Evolutionary conservation across 2,797 vertebrate species (phyloP).

Genomic region (Ammospiza maritima): DNA sequence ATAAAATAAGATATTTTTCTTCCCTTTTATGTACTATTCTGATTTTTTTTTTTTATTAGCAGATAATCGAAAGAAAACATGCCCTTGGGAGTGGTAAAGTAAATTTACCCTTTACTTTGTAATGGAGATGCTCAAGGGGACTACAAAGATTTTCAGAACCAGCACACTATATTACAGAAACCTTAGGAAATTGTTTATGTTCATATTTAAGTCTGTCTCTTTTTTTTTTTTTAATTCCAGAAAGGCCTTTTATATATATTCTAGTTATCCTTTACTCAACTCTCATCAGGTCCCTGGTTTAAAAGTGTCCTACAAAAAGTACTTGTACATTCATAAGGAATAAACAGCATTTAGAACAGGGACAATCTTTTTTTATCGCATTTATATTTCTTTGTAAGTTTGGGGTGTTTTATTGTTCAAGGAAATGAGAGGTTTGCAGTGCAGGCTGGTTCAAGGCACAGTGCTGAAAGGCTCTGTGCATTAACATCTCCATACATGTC

Average conservation of each 20-base stretch:
- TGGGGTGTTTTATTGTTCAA: neutral
- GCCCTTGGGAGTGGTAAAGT: neutral
- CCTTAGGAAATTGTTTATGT: neutral
- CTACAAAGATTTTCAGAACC: neutral
- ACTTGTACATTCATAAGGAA: neutral
- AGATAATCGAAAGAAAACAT: neutral
- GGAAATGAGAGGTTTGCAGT: neutral
- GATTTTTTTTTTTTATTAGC: neutral
- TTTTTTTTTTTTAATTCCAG: neutral
- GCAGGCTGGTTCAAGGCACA: neutral
- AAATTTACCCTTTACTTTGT: neutral
- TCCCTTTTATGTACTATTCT: neutral
- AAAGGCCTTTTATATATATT: neutral
- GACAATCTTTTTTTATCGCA: neutral
- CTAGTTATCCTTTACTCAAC: neutral
- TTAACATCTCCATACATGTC: neutral
- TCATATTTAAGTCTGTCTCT: neutral
- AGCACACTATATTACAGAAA: neutral
- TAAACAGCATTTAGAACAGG: neutral
- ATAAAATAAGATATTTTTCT: neutral
- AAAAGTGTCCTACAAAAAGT: neutral
- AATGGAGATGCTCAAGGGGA: neutral
- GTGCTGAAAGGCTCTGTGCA: neutral
- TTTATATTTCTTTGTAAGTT: neutral
- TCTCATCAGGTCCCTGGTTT: neutral